Conservation (phyloP, 2,113 vertebrate genomes). For the Dunckerocampus dactyliophorus region DNA sequence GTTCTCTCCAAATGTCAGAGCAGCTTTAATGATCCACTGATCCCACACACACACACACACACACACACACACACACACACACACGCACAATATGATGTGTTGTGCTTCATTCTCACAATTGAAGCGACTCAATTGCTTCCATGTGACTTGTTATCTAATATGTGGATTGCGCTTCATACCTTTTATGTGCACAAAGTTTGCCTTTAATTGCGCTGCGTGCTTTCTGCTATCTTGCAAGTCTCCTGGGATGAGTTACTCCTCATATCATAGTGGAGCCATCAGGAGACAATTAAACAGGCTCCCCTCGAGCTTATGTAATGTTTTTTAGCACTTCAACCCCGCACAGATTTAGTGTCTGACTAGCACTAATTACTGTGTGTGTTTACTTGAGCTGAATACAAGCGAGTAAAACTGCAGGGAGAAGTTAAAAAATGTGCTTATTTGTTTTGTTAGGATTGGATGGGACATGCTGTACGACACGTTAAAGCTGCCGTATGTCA, state of each 20-base stretch:
- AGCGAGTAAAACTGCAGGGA: constrained; percentile 25
- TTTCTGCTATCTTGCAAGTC: constrained; percentile 12
- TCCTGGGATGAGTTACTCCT: constrained; percentile 39
- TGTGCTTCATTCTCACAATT: constrained; percentile 26
- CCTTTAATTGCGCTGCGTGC: not conserved
- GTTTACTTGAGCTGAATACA: constrained; percentile 23
- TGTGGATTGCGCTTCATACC: constrained; percentile 1
- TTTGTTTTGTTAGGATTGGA: constrained; percentile 30
- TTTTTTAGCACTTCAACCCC: constrained; percentile 15
- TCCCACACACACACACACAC: constrained; percentile 1
- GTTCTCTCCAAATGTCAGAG: constrained; percentile 65
- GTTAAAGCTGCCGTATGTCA: too few species aligned
- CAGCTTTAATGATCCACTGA: constrained; percentile 63
- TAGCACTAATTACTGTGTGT: constrained; percentile 32
- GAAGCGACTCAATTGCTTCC: constrained; percentile 16
- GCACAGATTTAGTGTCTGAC: constrained; percentile 15
- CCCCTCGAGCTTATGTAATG: constrained; percentile 43
- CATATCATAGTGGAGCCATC: constrained; percentile 39
- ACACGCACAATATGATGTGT: constrained; percentile 8
- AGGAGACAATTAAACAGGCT: constrained; percentile 39
- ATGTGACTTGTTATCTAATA: constrained; percentile 10
- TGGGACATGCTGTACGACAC: not conserved
- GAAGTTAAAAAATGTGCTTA: constrained; percentile 12
- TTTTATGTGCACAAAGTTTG: constrained; percentile 22
- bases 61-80: constrained; percentile 8